phyloP scores from a whole-genome alignment of 2,888 invertebrate genomes.

The Stenurella melanura region DNA sequence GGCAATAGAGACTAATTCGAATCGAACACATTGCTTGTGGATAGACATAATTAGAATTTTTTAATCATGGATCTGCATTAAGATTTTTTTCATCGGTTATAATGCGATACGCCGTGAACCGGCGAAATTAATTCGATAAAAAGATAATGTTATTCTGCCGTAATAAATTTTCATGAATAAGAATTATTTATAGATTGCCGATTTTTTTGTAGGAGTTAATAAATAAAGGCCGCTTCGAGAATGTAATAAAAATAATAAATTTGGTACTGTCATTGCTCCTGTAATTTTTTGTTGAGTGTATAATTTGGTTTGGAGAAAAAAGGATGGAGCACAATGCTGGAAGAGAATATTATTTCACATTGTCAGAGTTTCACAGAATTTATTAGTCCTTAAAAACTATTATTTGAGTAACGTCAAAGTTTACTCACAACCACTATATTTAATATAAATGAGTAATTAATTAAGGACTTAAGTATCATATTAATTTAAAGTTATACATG shows the following conservation, averaged over 20 bases:
- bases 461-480: not conserved
- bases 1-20: constrained; percentile 17
- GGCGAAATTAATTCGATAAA: constrained; percentile 30
- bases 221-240: constrained; percentile 7
- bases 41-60: constrained; percentile 33
- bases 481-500: too few species aligned
- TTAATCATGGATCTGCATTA: constrained; percentile 24
- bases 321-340: not conserved
- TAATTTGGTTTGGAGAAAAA: not conserved
- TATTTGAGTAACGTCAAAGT: not conserved
- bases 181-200: constrained; percentile 28
- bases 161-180: constrained; percentile 27
- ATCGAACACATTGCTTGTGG: not conserved
- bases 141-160: constrained; percentile 19
- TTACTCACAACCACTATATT: not conserved
- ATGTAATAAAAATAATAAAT: constrained; percentile 16
- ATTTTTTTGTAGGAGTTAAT: constrained; percentile 10
- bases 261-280: constrained; percentile 9
- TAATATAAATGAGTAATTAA: not conserved
- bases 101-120: constrained; percentile 10
- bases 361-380: constrained; percentile 2
- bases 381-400: constrained; percentile 3
- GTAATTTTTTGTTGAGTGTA: constrained; percentile 1
- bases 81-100: constrained; percentile 7
- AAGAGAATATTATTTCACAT: not conserved